Base-by-base conservation (phyloP, 2,888 invertebrate genomes). In the Phyto melanocephala region DNA sequence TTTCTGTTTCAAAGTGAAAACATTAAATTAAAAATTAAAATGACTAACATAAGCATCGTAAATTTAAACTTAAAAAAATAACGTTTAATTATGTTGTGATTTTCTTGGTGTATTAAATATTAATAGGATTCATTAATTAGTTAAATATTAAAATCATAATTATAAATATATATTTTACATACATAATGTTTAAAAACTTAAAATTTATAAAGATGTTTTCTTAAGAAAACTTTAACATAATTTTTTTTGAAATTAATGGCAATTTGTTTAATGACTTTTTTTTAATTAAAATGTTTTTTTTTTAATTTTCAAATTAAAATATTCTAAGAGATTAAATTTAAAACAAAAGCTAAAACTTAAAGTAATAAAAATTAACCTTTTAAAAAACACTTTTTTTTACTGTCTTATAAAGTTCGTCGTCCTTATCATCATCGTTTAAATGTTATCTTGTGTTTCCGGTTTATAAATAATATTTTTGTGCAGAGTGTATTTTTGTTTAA, bases 31-130 rank as follows among this genome's bases (percentile, higher is more conserved):
- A 20, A 76, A 52, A 24, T 65, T 40, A 54, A 76, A 67, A 77
- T 82, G 82, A 82, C 82, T 82, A 79, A 22, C 40, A 74, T 71
- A 71, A 82, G 75, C 75, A 82, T 79, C 82, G 79, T 79, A 79
- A 52, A 45, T 52, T 54, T 54, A 28, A 8, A 1, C 33, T 28
- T 28, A 5, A 28, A 28, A n/a, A n/a, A n/a, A n/a, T n/a, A n/a
- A n/a, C n/a, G n/a, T n/a, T n/a, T n/a, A n/a, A n/a, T n/a, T n/a
- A n/a, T n/a, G n/a, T n/a, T n/a, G n/a, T n/a, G n/a, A n/a, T n/a
- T 6, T 28, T n/a, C 28, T 15, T 70, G 15, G 28, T 24, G 47
- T 58, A 17, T 75, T 28, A 70, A 70, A 76, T 62, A 82, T 80
- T 72, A 83, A 83, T 83, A 83, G 80, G 77, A 82, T 75, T 15